Conservation (phyloP, 2,888 invertebrate genomes). For the Athalia rosae region DNA sequence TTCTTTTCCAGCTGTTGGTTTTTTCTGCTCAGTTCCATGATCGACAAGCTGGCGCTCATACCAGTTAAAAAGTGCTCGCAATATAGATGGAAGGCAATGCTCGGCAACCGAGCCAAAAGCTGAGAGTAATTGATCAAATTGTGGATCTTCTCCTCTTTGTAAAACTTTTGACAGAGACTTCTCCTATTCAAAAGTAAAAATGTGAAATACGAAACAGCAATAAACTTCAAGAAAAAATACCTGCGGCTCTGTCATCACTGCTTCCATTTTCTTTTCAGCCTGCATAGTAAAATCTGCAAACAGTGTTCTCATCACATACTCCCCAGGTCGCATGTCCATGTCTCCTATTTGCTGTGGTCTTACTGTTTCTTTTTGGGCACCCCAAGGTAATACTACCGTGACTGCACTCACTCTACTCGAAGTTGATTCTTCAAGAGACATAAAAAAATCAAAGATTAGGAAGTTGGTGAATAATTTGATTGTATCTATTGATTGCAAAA, state of each 20-base stretch:
- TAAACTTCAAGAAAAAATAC: conserved; percentile 73
- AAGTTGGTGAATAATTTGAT: conserved; percentile 46
- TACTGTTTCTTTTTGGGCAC: conserved; percentile 82
- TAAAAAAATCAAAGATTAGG: background rate
- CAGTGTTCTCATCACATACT: conserved; percentile 95
- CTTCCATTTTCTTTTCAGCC: conserved; percentile 96
- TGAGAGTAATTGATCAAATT: conserved; percentile 94
- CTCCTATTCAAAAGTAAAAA: conserved; percentile 78
- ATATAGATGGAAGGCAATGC: conserved; percentile 95
- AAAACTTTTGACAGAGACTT: conserved; percentile 95
- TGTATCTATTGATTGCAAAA: background rate
- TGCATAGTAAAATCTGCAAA: conserved; percentile 96
- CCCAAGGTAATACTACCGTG: conserved; percentile 84
- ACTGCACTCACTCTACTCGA: conserved; percentile 70
- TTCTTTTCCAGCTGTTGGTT: conserved; percentile 73
- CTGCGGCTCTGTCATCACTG: conserved; percentile 92
- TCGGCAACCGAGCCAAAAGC: conserved; percentile 97
- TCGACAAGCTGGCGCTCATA: conserved; percentile 91
- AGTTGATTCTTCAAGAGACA: conserved; percentile 65
- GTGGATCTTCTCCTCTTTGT: conserved; percentile 96
- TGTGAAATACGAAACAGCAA: conserved; percentile 17
- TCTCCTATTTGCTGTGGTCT: conserved; percentile 74
- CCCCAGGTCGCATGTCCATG: conserved; percentile 88
- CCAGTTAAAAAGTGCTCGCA: conserved; percentile 96
- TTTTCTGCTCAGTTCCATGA: conserved; percentile 77